Evolutionary conservation across 2,888 invertebrate genomes (phyloP), one percentile per base, ranked within the genome.

Genomic region (Campopleginae sp.): DNA sequence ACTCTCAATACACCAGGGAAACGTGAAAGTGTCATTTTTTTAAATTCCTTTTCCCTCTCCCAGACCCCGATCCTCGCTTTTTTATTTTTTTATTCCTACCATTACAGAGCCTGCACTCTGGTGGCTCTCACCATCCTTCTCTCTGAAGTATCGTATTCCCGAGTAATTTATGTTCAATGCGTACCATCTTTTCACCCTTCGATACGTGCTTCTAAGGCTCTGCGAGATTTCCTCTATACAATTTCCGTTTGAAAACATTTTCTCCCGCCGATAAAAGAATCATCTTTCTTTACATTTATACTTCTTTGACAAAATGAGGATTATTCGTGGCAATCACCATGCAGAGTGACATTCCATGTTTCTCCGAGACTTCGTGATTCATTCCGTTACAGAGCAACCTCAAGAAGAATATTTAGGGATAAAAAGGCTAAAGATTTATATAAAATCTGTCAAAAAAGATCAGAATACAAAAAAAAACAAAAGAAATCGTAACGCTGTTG

Each of bases 81-180:
- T 48, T 54, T 46, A 27, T 71, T 51, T 76, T 65, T 74, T 80
- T 44, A 42, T 61, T 46, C 33, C 54, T 61, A 33, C 68, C 51
- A 61, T 51, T 83, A 74, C 54, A 72, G 38, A 10, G 14, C 48
- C 58, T 80, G 80, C 77, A 72, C 51, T 77, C 63, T 31, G 27
- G 61, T 63, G 71, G 61, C 70, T 44, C 72, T 78, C 23, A 10
- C 23, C 27, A 17, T 33, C 23, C 27, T 27, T 33, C 31, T 70
- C 70, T 44, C 84, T 10, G 78, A 63, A 75, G 81, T 78, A 85
- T 74, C 84, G 74, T 81, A 78, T 58, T 70, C 44, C 70, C 74
- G 54, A 27, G 81, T 85, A 81, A 85, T 85, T 85, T 81, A 74
- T 78, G 27, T 78, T 42, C 68, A 48, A 79, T 68, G 61, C 27